Evolutionary conservation across 2,113 vertebrate genomes (phyloP), one percentile per base, ranked within the genome.

Genomic region (Syngnathus scovelli): DNA sequence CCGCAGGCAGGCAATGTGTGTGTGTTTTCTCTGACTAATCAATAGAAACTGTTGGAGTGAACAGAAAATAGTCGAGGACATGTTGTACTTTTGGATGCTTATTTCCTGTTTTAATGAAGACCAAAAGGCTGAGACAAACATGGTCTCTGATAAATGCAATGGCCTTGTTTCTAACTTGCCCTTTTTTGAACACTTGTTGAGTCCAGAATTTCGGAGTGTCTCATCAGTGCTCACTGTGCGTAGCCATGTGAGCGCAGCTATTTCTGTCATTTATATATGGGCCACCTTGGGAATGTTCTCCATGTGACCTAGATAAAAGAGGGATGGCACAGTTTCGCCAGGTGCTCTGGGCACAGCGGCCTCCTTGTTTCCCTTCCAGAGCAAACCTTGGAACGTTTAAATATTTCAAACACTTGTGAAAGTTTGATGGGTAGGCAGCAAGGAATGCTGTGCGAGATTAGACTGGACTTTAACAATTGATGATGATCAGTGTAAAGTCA

Each of bases 331-430:
- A 75, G 72, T 90, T 88, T 85, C 15, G 13, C 59, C 80, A 84
- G 83, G 85, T 86, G 76, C 78, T 67, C 46, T 23, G 67, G 76
- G 76, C 76, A 72, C 61, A 61, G 71, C 66, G 48, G 71, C 64
- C 70, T 77, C 77, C 74, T 77, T 80, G 79, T 89, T 85, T 83
- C 74, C 70, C 70, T 83, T 64, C 69, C 21, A 7, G 67, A 70
- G 64, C 68, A 80, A 83, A 83, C 79, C 74, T 84, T 79, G 70
- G 69, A 82, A 62, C 55, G 3, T 71, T 61, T 91, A 72, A 89
- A 91, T 90, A 90, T 89, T 90, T 91, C 51, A 92, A 79, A 79
- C 62, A 36, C 74, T 69, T 61, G 39, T 89, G 70, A 90, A 89
- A 83, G 70, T 85, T 88, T 89, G 83, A 91, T 88, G 77, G 68